phyloP scores from a whole-genome alignment of 1,140 invertebrate genomes.

The Eufriesea mexicana region DNA sequence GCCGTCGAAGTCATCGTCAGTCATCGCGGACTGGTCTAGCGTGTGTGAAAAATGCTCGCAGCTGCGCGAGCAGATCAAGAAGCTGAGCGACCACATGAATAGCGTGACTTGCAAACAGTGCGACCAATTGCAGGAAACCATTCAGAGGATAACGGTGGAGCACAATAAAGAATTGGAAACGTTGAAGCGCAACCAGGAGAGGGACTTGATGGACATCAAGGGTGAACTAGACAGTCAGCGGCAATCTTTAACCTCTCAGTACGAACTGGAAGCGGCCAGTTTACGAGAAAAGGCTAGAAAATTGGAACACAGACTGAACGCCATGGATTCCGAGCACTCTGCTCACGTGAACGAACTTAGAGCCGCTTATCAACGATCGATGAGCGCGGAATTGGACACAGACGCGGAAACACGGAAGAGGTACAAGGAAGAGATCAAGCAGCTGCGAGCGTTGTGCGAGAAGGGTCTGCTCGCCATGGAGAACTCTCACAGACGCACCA shows the following conservation, averaged over 20 bases:
- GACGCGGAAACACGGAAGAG: slow-evolving; percentile 88
- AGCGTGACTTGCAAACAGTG: slow-evolving; percentile 84
- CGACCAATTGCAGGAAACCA: slow-evolving; percentile 82
- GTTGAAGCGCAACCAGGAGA: slow-evolving; percentile 73
- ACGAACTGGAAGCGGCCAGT: slow-evolving; percentile 80
- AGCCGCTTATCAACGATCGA: slow-evolving; percentile 86
- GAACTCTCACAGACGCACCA: slow-evolving; percentile 92
- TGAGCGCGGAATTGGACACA: slow-evolving; percentile 79
- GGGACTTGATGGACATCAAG: slow-evolving; percentile 78
- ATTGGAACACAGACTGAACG: slow-evolving; percentile 86
- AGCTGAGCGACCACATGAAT: slow-evolving; percentile 83
- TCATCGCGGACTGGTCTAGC: slow-evolving; percentile 69
- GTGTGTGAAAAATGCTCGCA: slow-evolving; percentile 75
- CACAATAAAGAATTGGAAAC: slow-evolving; percentile 76
- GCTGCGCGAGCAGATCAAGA: slow-evolving; percentile 82
- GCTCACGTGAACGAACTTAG: slow-evolving; percentile 89
- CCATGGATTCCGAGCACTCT: slow-evolving; percentile 89
- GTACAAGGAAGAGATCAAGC: slow-evolving; percentile 94
- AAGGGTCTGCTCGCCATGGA: slow-evolving; percentile 94
- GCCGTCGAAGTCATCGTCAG: slow-evolving; percentile 21
- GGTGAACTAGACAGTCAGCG: slow-evolving; percentile 82
- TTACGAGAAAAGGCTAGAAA: slow-evolving; percentile 85
- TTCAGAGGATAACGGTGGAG: slow-evolving; percentile 74
- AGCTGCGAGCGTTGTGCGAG: slow-evolving; percentile 91
- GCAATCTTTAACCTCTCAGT: slow-evolving; percentile 74